Percentiles rank a stretch among this genome's conserved stretches.
These are phyloP conservation scores for Chondrosia reniformis DNA, from an alignment of 37 sponge, comb jelly and placozoan genomes.

Conservation along the genomic window DNA sequence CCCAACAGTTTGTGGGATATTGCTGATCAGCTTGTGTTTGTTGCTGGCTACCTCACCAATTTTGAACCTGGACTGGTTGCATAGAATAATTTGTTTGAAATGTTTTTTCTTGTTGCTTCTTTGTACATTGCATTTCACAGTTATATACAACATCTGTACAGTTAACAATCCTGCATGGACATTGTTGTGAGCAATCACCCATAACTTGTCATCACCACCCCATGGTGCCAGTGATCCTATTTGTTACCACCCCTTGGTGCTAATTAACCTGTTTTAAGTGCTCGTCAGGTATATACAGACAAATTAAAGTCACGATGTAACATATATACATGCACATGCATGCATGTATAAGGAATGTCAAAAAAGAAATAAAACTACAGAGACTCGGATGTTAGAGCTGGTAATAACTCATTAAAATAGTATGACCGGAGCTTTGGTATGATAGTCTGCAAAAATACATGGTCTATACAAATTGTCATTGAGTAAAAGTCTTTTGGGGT, in stretches of 20 bases:
- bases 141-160: background rate
- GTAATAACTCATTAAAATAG: conserved; percentile 22
- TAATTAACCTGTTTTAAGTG: background rate
- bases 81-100: background rate
- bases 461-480: background rate
- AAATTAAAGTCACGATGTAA: background rate
- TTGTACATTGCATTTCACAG: background rate
- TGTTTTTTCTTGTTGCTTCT: conserved; percentile 2
- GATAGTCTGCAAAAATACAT: background rate
- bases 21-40: conserved; percentile 9
- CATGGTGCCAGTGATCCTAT: conserved; percentile 3
- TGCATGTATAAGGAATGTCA: background rate
- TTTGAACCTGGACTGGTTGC: conserved; percentile 8
- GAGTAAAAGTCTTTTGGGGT: background rate
- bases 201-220: background rate
- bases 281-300: background rate
- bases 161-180: background rate
- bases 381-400: conserved; percentile 12
- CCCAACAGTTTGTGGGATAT: conserved; percentile 16
- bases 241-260: conserved; percentile 1
- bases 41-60: background rate
- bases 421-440: background rate
- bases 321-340: background rate
- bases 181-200: background rate
- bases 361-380: background rate